phyloP scores from a whole-genome alignment of 2,888 invertebrate genomes.

The Acanthacorydalis orientalis region DNA sequence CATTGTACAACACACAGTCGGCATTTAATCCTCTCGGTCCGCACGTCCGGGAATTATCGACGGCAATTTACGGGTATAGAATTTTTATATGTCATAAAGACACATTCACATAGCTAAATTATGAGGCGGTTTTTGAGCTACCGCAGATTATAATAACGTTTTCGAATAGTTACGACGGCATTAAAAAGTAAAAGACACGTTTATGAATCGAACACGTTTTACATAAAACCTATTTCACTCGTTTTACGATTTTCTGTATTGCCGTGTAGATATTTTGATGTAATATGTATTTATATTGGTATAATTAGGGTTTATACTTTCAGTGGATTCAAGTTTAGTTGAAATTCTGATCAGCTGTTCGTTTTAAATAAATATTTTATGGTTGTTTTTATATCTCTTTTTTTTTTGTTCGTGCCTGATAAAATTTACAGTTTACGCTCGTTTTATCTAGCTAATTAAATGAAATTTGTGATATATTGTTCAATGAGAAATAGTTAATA shows the following conservation, averaged over 20 bases:
- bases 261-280: neutral
- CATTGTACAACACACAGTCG: neutral
- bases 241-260: no score
- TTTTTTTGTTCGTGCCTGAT: no score
- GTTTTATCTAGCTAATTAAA: no score
- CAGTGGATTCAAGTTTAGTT: neutral
- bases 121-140: slow-evolving; percentile 2
- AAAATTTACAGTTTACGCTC: no score
- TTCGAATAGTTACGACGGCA: neutral
- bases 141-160: slow-evolving; percentile 4
- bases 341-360: neutral
- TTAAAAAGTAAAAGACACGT: neutral
- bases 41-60: neutral
- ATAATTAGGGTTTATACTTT: neutral
- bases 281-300: neutral
- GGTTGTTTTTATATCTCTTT: neutral
- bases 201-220: neutral
- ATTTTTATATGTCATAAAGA: neutral
- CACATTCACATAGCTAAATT: slow-evolving; percentile 2
- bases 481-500: no score
- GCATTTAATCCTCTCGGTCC: neutral
- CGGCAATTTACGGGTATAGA: neutral
- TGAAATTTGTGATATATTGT: no score
- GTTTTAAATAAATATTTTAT: neutral
- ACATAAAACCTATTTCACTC: no score